Conservation (phyloP, 2,113 vertebrate genomes). For the Tretioscincus oriximinensis region DNA sequence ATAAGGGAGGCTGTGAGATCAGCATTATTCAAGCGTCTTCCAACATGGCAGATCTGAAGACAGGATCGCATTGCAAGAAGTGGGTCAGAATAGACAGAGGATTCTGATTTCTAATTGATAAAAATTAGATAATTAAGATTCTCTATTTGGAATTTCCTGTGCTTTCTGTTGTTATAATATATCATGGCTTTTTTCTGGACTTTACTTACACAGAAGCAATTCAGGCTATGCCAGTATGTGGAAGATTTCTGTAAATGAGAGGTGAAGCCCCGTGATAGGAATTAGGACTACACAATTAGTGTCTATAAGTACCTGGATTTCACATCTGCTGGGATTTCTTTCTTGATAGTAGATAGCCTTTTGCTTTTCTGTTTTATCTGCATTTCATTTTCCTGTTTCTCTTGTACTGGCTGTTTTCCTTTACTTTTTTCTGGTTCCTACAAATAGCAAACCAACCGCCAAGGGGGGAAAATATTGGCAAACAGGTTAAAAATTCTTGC, state of each 20-base stretch:
- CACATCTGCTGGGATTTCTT: conserved; percentile 82
- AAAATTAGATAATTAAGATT: no score
- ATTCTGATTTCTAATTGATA: no score
- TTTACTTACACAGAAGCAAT: not conserved
- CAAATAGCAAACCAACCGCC: conserved; percentile 4
- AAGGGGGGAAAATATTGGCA: not conserved
- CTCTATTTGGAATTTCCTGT: not conserved
- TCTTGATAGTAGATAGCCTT: conserved; percentile 81
- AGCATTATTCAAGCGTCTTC: no score
- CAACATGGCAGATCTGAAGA: no score
- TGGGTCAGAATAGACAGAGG: no score
- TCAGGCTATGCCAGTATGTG: not conserved
- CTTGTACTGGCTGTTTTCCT: conserved; percentile 76
- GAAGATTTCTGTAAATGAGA: not conserved
- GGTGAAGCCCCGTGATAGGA: not conserved
- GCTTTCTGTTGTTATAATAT: not conserved
- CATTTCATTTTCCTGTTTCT: conserved; percentile 82
- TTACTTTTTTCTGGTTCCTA: conserved; percentile 93
- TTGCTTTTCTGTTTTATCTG: conserved; percentile 86
- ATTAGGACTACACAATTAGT: not conserved
- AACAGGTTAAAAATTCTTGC: not conserved
- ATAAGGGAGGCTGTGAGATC: no score
- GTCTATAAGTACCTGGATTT: conserved; percentile 83
- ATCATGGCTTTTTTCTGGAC: not conserved
- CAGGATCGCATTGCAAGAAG: no score